phyloP scores from a whole-genome alignment of 2,113 vertebrate genomes.

The Esox niger region DNA sequence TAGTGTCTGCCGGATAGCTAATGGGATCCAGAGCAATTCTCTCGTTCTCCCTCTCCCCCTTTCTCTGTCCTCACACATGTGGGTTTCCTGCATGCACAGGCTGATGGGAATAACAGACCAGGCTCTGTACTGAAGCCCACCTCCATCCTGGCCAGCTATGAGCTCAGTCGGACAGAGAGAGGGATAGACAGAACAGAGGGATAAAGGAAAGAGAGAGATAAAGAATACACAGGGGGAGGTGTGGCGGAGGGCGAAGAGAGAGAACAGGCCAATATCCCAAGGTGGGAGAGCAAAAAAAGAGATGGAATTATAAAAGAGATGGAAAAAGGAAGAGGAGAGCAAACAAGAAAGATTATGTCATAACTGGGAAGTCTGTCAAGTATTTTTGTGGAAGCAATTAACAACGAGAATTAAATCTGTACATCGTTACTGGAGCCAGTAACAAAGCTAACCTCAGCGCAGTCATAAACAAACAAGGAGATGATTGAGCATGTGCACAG shows the following conservation, averaged over 20 bases:
- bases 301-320: conserved; percentile 17
- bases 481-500: background rate
- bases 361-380: conserved; percentile 22
- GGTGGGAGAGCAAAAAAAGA: conserved; percentile 15
- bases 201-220: background rate
- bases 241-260: background rate
- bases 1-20: background rate
- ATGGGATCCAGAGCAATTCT: conserved; percentile 8
- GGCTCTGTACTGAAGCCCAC: conserved; percentile 47
- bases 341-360: conserved; percentile 23
- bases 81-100: conserved; percentile 29
- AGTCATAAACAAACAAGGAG: background rate
- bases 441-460: background rate
- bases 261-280: no score
- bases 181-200: conserved; percentile 1
- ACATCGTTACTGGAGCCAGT: conserved; percentile 19
- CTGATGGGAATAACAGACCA: conserved; percentile 63
- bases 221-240: background rate
- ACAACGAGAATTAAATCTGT: conserved; percentile 35
- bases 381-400: conserved; percentile 7
- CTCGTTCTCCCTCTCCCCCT: background rate
- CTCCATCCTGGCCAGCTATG: conserved; percentile 58
- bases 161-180: conserved; percentile 50
- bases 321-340: conserved; percentile 12
- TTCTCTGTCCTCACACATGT: conserved; percentile 33